phyloP scores from a whole-genome alignment of 2,888 invertebrate species.

The Drosophila histrio region DNA sequence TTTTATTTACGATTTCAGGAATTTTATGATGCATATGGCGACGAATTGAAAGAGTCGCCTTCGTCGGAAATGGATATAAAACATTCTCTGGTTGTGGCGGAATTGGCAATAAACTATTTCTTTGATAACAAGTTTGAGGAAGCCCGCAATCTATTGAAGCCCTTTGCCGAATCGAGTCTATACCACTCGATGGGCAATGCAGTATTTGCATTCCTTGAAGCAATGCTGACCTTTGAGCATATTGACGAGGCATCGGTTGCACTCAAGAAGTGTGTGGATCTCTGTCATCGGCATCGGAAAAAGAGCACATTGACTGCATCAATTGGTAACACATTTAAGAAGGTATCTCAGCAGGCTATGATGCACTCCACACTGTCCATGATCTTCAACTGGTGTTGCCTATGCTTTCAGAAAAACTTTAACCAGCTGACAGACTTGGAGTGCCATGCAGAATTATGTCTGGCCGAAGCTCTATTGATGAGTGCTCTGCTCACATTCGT shows the following conservation, averaged over 20 bases:
- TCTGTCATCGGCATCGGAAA: slow-evolving; percentile 87
- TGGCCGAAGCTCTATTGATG: slow-evolving; percentile 95
- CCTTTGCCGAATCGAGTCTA: slow-evolving; percentile 92
- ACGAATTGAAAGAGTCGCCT: not conserved
- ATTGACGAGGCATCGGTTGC: slow-evolving; percentile 90
- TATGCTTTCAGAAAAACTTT: slow-evolving; percentile 88
- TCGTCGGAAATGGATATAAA: slow-evolving; percentile 53
- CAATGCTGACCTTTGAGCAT: slow-evolving; percentile 96
- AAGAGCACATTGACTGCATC: slow-evolving; percentile 89
- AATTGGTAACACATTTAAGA: slow-evolving; percentile 91
- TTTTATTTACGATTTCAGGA: too few relatives aligned
- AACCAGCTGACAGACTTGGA: slow-evolving; percentile 91
- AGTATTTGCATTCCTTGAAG: slow-evolving; percentile 95
- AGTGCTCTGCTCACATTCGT: slow-evolving; percentile 96
- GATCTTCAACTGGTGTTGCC: slow-evolving; percentile 9
- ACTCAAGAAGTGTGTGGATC: slow-evolving; percentile 90
- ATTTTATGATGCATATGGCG: slow-evolving; percentile 43
- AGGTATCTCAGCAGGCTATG: slow-evolving; percentile 80
- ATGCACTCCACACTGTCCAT: not conserved
- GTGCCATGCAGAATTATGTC: slow-evolving; percentile 97
- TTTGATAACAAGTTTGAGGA: slow-evolving; percentile 95
- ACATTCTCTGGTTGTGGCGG: slow-evolving; percentile 89
- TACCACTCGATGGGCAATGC: slow-evolving; percentile 96
- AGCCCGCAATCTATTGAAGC: slow-evolving; percentile 91
- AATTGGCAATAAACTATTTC: slow-evolving; percentile 92